These are phyloP conservation scores for Laothoe populi DNA, from an alignment of 2,888 invertebrate species.

Conservation along the genomic window DNA sequence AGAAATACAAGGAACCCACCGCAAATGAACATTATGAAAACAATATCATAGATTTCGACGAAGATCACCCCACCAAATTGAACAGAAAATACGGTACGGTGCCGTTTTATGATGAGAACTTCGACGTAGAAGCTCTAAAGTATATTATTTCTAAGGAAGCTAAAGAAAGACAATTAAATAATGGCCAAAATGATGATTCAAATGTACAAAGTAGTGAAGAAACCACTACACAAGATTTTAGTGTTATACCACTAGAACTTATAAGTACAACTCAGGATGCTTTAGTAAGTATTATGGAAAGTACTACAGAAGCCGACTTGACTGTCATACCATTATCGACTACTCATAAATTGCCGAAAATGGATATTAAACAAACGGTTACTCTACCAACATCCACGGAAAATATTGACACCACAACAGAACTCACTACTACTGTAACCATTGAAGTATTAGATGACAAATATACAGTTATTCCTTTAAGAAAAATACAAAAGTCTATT, in stretches of 20 bases:
- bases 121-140: slow-evolving; percentile 66
- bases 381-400: slow-evolving; percentile 53
- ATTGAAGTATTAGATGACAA: slow-evolving; percentile 5
- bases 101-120: slow-evolving; percentile 61
- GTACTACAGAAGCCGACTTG: slow-evolving; percentile 67
- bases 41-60: slow-evolving; percentile 75
- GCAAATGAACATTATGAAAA: slow-evolving; percentile 63
- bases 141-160: slow-evolving; percentile 64
- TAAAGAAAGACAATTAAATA: slow-evolving; percentile 44
- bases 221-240: slow-evolving; percentile 61
- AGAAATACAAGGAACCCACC: slow-evolving; percentile 24
- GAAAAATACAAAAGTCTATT: not conserved
- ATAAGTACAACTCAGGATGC: slow-evolving; percentile 70
- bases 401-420: slow-evolving; percentile 39
- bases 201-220: slow-evolving; percentile 40
- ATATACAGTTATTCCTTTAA: slow-evolving; percentile 9
- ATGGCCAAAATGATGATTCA: slow-evolving; percentile 37
- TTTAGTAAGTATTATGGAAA: slow-evolving; percentile 60
- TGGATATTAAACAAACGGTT: slow-evolving; percentile 61
- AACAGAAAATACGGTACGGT: slow-evolving; percentile 63
- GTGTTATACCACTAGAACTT: slow-evolving; percentile 75
- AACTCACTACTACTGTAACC: slow-evolving; percentile 37
- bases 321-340: slow-evolving; percentile 72
- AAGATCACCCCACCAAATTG: slow-evolving; percentile 67
- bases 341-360: slow-evolving; percentile 53